These are phyloP conservation scores for Coronaproctus castanopsis DNA, from an alignment of 2,888 invertebrate genomes.

Conservation along the genomic window DNA sequence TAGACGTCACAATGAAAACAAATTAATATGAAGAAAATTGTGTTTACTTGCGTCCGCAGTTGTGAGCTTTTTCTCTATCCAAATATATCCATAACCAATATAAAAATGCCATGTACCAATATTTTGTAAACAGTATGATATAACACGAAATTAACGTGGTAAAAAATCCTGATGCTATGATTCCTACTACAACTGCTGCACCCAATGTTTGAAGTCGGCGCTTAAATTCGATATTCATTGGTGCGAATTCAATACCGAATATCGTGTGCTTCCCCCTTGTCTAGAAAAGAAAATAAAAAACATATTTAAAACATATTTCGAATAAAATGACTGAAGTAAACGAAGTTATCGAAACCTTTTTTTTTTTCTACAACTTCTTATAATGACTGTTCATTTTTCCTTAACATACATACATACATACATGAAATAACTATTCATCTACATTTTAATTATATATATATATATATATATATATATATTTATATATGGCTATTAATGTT, in stretches of 20 bases:
- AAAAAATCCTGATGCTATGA: neutral
- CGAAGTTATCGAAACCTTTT: too few relatives aligned
- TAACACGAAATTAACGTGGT: neutral
- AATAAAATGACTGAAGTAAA: too few relatives aligned
- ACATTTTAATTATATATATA: too few relatives aligned
- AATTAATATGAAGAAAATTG: too few relatives aligned
- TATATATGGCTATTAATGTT: too few relatives aligned
- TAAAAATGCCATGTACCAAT: neutral
- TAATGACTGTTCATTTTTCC: too few relatives aligned
- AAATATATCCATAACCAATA: neutral
- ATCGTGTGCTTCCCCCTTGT: neutral
- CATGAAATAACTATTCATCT: too few relatives aligned
- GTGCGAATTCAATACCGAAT: neutral
- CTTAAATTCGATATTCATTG: neutral
- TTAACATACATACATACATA: too few relatives aligned
- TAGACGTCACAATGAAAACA: too few relatives aligned
- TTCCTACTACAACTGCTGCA: neutral
- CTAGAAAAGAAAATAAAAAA: neutral
- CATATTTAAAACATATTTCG: too few relatives aligned
- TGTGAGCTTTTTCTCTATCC: neutral
- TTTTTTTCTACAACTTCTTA: too few relatives aligned
- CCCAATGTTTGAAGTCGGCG: neutral
- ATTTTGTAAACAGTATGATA: neutral
- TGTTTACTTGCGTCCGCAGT: slow-evolving; percentile 1
- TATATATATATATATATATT: too few relatives aligned